Evolutionary conservation across 2,888 invertebrate genomes (phyloP).

Genomic region (Lasioglossum oenotherae): DNA sequence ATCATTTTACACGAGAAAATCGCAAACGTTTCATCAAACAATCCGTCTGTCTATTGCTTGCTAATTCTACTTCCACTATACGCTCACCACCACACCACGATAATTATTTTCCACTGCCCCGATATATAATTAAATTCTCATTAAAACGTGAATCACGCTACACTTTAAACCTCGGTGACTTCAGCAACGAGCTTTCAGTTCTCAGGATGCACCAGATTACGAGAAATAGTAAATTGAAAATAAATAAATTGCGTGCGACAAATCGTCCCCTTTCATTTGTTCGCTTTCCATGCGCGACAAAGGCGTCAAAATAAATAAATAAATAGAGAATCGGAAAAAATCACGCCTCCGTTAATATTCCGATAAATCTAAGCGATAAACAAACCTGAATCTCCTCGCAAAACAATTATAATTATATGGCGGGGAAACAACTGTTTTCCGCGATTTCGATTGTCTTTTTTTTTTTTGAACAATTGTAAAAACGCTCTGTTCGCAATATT

Average conservation of each 20-base stretch:
- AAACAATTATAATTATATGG: not conserved
- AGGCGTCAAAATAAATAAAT: not conserved
- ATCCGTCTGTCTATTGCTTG: not conserved
- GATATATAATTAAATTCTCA: not conserved
- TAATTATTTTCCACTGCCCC: slow-evolving; percentile 1
- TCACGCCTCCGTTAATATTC: not conserved
- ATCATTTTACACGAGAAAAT: not conserved
- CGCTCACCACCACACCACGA: not conserved
- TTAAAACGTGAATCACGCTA: not conserved
- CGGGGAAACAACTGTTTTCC: not conserved
- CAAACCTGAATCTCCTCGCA: not conserved
- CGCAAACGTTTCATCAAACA: not conserved
- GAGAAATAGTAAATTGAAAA: not conserved
- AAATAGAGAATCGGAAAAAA: not conserved
- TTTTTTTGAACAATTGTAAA: not conserved
- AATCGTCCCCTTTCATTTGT: not conserved
- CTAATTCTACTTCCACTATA: slow-evolving; percentile 2
- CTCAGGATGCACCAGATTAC: not conserved
- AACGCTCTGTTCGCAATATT: not conserved
- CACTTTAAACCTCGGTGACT: not conserved
- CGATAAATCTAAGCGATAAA: not conserved
- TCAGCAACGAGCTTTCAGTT: not conserved
- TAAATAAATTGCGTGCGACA: not conserved
- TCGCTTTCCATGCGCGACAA: not conserved
- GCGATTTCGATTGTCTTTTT: not conserved